A percentile compares a stretch with the other conserved stretches of the same genome.
These are phyloP conservation scores for Ichneumon xanthorius DNA, from an alignment of 2,888 invertebrate species.

Conservation along the genomic window DNA sequence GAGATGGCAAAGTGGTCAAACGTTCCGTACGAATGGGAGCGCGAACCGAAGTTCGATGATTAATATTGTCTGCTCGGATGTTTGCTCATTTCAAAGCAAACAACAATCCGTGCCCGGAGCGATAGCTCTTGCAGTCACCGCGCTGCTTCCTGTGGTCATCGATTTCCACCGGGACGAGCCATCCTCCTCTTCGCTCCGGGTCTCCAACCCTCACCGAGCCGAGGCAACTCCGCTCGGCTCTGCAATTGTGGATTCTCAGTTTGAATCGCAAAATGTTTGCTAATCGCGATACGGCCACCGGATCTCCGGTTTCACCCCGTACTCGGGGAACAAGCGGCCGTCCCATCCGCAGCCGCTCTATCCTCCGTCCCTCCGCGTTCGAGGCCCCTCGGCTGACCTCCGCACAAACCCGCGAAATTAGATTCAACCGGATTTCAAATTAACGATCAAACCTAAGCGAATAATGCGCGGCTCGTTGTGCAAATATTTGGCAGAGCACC, in stretches of 20 bases:
- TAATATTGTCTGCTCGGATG: slow-evolving; percentile 57
- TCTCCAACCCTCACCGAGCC: not conserved
- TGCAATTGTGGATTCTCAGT: slow-evolving; percentile 57
- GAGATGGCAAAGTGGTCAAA: slow-evolving; percentile 8
- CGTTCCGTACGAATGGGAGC: slow-evolving; percentile 13
- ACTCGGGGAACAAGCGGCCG: not conserved
- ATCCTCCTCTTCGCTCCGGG: not conserved
- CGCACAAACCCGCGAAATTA: slow-evolving; percentile 26
- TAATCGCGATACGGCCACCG: slow-evolving; percentile 42
- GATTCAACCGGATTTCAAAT: slow-evolving; percentile 53
- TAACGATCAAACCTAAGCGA: slow-evolving; percentile 48
- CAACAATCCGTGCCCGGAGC: slow-evolving; percentile 47
- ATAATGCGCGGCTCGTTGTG: slow-evolving; percentile 24
- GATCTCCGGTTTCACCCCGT: slow-evolving; percentile 24
- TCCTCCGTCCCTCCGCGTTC: not conserved
- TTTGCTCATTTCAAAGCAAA: slow-evolving; percentile 59
- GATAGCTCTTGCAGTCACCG: slow-evolving; percentile 50
- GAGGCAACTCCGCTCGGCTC: slow-evolving; percentile 22
- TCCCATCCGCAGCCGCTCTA: slow-evolving; percentile 18
- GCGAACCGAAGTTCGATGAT: slow-evolving; percentile 45
- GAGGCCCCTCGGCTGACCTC: slow-evolving; percentile 8
- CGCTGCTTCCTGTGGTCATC: slow-evolving; percentile 57
- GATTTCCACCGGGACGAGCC: slow-evolving; percentile 40
- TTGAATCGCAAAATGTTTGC: slow-evolving; percentile 60
- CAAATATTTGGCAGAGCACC: slow-evolving; percentile 51